A percentile compares a stretch with the other conserved stretches of the same genome.
These are phyloP conservation scores for Acleris emargana DNA, from an alignment of 2,888 invertebrate genomes.

Conservation along the genomic window DNA sequence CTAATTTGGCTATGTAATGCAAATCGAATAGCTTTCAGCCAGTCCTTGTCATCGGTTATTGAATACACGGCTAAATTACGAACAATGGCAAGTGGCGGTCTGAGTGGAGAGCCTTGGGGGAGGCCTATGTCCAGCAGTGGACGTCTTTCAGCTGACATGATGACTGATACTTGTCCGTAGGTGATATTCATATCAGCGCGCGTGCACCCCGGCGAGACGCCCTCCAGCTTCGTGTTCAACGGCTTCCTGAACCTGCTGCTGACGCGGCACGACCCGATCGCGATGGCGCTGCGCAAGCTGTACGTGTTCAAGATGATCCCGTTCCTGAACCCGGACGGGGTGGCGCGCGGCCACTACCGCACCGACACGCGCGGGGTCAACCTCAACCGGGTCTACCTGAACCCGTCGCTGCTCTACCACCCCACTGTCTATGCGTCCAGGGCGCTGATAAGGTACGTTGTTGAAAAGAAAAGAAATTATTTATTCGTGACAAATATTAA, in stretches of 20 bases:
- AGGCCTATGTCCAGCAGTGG: too few species aligned
- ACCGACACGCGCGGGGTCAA: conserved; percentile 95
- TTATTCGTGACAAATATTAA: too few species aligned
- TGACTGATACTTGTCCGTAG: conserved; percentile 57
- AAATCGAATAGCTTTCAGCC: too few species aligned
- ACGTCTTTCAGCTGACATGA: too few species aligned
- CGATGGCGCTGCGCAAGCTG: conserved; percentile 87
- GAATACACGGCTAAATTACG: too few species aligned
- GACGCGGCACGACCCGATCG: conserved; percentile 89
- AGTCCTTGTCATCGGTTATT: too few species aligned
- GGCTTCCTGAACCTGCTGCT: conserved; percentile 92
- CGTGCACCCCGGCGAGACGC: conserved; percentile 97
- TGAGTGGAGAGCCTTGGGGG: too few species aligned
- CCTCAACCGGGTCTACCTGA: conserved; percentile 93
- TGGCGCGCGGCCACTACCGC: conserved; percentile 92
- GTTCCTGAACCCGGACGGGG: conserved; percentile 96
- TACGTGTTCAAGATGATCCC: conserved; percentile 96
- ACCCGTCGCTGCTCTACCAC: conserved; percentile 89
- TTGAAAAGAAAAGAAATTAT: too few species aligned
- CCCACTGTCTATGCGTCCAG: conserved; percentile 94
- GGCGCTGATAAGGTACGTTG: conserved; percentile 85
- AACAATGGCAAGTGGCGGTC: too few species aligned
- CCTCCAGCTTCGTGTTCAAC: conserved; percentile 95
- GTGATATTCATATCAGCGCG: conserved; percentile 93
- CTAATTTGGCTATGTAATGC: too few species aligned